Conservation (phyloP, 2,113 vertebrate species). For the Pongo pygmaeus region DNA sequence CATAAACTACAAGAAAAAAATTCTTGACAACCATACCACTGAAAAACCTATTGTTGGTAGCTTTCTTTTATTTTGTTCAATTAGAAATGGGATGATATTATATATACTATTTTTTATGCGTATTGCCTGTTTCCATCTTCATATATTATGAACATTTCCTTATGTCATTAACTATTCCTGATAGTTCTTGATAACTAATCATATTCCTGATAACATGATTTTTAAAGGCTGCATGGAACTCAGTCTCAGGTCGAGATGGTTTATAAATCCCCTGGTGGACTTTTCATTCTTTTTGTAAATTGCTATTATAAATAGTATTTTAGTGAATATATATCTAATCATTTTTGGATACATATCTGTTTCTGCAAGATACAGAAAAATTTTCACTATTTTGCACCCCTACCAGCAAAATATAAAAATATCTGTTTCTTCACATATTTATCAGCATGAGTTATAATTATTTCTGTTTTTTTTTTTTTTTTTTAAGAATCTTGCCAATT, state of each 20-base stretch:
- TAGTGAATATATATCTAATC: neutral
- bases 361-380: neutral
- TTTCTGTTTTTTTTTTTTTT: neutral
- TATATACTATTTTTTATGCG: neutral
- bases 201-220: neutral
- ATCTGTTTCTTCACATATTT: neutral
- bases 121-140: neutral
- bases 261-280: neutral
- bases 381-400: neutral
- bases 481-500: neutral
- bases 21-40: neutral
- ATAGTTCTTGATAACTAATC: no score
- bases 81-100: neutral
- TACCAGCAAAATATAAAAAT: conserved; percentile 41
- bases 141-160: neutral
- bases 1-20: neutral
- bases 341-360: neutral
- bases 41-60: neutral
- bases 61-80: conserved; percentile 18
- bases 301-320: neutral
- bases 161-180: neutral
- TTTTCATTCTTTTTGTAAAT: neutral
- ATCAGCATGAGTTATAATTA: neutral
- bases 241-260: neutral
- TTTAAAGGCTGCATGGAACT: neutral